Evolutionary conservation across 2,113 vertebrate species (phyloP).

Genomic region (Elaphurus davidianus): DNA sequence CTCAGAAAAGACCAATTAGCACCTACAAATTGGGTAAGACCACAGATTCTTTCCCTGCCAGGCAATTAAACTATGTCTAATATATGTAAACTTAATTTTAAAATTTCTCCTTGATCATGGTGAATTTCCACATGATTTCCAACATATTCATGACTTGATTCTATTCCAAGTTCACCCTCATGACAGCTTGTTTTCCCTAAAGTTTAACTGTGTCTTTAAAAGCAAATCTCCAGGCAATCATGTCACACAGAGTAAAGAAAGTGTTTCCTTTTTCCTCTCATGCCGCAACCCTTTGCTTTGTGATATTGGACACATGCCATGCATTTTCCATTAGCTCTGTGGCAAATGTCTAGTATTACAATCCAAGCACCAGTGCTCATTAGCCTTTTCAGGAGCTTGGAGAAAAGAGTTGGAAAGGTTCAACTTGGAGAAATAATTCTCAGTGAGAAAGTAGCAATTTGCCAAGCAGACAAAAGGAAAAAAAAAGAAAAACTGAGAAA

Average conservation of each 20-base stretch:
- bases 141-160: background rate
- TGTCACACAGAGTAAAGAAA: conserved; percentile 44
- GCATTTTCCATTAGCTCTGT: conserved; percentile 64
- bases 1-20: conserved; percentile 10
- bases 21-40: background rate
- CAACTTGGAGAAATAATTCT: conserved; percentile 63
- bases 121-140: conserved; percentile 10
- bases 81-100: background rate
- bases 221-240: conserved; percentile 42
- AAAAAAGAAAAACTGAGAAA: background rate
- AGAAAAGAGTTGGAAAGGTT: conserved; percentile 45
- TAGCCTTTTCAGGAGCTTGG: conserved; percentile 54
- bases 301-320: conserved; percentile 48
- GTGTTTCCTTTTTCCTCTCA: background rate
- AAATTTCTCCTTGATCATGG: background rate
- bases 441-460: conserved; percentile 62
- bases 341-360: conserved; percentile 61
- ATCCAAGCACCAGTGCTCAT: conserved; percentile 56
- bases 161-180: background rate
- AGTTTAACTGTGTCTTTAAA: conserved; percentile 31
- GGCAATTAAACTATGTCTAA: background rate
- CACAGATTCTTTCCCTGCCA: background rate
- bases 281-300: background rate
- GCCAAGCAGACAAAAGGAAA: conserved; percentile 22
- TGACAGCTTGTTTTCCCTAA: conserved; percentile 13